phyloP scores from a whole-genome alignment of 2,113 vertebrate genomes.

The Gallinago media region DNA sequence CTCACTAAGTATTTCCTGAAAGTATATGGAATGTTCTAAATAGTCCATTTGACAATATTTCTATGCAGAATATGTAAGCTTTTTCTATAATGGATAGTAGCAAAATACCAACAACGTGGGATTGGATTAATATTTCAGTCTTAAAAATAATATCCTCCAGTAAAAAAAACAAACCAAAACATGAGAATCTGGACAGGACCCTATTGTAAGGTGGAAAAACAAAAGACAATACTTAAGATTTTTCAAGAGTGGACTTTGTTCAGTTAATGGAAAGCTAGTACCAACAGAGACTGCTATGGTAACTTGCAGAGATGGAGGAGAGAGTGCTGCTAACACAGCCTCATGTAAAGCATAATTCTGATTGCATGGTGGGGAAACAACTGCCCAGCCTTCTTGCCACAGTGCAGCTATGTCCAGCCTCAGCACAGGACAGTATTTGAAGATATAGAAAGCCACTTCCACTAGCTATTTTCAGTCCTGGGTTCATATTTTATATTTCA shows the following conservation, averaged over 20 bases:
- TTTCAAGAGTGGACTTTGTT: neutral
- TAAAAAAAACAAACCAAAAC: neutral
- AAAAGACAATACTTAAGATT: neutral
- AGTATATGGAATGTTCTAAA: neutral
- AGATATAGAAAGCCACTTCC: neutral
- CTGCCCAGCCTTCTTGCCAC: neutral
- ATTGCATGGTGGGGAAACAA: neutral
- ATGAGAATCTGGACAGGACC: neutral
- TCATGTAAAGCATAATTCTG: neutral
- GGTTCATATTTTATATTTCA: neutral
- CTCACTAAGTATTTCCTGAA: neutral
- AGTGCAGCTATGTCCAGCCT: neutral
- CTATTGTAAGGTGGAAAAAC: neutral
- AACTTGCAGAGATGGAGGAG: conserved; percentile 7
- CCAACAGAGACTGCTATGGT: neutral
- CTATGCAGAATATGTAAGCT: neutral
- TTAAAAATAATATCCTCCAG: neutral
- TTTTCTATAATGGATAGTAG: neutral
- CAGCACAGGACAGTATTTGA: neutral
- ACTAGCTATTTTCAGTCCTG: neutral
- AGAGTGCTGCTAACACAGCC: neutral
- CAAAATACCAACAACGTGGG: neutral
- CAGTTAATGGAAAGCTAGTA: neutral
- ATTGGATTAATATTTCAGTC: neutral
- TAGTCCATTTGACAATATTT: neutral